Percentiles rank a stretch among this genome's conserved stretches.
phyloP scores from a whole-genome alignment of 2,888 invertebrate species.

The Tanytarsus gracilentus region DNA sequence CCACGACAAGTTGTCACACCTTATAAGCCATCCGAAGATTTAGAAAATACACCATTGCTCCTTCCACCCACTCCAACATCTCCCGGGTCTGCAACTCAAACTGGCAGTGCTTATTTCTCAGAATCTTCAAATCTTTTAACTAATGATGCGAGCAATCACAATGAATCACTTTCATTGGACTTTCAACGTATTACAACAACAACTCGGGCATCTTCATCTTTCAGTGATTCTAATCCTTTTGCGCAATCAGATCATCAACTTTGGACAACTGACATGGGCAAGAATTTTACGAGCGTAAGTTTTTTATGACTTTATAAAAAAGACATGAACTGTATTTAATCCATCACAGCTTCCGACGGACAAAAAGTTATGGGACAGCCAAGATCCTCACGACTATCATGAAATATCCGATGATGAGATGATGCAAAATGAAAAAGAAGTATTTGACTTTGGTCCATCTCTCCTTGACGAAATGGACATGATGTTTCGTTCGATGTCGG shows the following conservation, averaged over 20 bases:
- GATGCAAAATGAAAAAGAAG: slow-evolving; percentile 39
- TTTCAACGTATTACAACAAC: slow-evolving; percentile 12
- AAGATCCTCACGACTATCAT: slow-evolving; percentile 53
- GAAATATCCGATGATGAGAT: slow-evolving; percentile 72
- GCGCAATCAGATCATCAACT: slow-evolving; percentile 21
- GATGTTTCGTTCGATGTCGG: slow-evolving; percentile 61
- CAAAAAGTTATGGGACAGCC: slow-evolving; percentile 4
- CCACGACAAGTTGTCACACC: slow-evolving; percentile 84
- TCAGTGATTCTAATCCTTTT: slow-evolving; percentile 38
- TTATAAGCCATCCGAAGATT: slow-evolving; percentile 79
- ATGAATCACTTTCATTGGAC: slow-evolving; percentile 10
- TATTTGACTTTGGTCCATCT: slow-evolving; percentile 75
- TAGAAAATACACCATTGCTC: slow-evolving; percentile 59
- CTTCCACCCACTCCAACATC: slow-evolving; percentile 46
- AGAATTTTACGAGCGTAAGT: slow-evolving; percentile 1
- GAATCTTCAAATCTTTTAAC: slow-evolving; percentile 33
- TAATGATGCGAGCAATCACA: slow-evolving; percentile 9
- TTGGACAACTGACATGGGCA: slow-evolving; percentile 14
- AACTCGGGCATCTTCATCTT: background rate
- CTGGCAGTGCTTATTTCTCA: slow-evolving; percentile 43
- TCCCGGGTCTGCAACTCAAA: slow-evolving; percentile 42
- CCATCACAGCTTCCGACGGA: slow-evolving; percentile 10
- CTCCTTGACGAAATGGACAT: slow-evolving; percentile 83
- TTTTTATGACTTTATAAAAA: background rate
- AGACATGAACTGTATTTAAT: background rate